These are phyloP conservation scores for Empidonax alnorum DNA, from an alignment of 2,113 vertebrate species.

Conservation along the genomic window DNA sequence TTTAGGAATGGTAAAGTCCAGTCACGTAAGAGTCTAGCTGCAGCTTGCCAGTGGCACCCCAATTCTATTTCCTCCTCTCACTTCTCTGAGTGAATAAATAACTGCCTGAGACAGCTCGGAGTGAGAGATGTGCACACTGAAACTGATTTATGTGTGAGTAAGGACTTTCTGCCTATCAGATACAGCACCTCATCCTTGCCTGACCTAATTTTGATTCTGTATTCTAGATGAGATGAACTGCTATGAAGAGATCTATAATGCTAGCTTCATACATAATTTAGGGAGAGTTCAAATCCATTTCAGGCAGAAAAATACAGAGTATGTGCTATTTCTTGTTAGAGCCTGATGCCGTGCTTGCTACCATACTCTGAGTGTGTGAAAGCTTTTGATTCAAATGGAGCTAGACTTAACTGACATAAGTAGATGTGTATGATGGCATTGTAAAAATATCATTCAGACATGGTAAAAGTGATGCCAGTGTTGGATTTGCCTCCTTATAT, in stretches of 20 bases:
- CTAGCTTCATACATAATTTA: conserved; percentile 68
- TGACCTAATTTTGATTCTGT: conserved; percentile 66
- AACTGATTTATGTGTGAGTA: conserved; percentile 55
- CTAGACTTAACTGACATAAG: not conserved
- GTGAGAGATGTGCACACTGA: conserved; percentile 50
- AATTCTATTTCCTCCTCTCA: conserved; percentile 32
- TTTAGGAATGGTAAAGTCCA: not conserved
- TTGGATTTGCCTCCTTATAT: not conserved
- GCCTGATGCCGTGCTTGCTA: not conserved
- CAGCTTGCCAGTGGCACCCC: conserved; percentile 34
- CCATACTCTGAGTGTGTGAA: not conserved
- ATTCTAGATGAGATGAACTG: conserved; percentile 55
- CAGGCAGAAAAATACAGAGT: conserved; percentile 36
- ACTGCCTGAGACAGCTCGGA: conserved; percentile 31
- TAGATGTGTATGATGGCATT: not conserved
- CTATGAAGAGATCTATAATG: conserved; percentile 59
- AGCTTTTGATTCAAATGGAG: not conserved
- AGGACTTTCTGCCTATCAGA: conserved; percentile 57
- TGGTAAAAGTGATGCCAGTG: not conserved
- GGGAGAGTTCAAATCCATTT: conserved; percentile 38
- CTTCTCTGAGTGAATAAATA: conserved; percentile 59
- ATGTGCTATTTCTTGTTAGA: conserved; percentile 8
- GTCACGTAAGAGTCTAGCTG: conserved; percentile 20
- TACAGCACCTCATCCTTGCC: conserved; percentile 44
- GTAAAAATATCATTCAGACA: not conserved